Evolutionary conservation across 2,888 invertebrate genomes (phyloP).

Genomic region (Catonia carolina): DNA sequence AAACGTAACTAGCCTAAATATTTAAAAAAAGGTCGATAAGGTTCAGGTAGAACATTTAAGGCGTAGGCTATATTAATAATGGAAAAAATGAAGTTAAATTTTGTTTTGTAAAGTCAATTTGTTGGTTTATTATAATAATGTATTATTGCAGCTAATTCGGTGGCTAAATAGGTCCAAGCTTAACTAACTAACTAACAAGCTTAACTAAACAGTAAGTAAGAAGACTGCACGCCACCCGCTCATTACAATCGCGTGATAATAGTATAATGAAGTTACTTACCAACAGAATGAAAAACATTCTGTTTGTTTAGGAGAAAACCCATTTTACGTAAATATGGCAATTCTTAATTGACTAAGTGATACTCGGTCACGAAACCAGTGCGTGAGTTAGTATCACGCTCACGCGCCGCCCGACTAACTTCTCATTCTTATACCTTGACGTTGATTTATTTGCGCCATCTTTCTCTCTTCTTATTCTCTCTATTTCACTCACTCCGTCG

Average conservation of each 20-base stretch:
- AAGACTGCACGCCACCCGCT: conserved; percentile 16
- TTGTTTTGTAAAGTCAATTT: too few species aligned
- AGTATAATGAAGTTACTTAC: conserved; percentile 27
- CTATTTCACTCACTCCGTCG: background rate
- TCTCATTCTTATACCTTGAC: conserved; percentile 1
- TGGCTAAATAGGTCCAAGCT: too few species aligned
- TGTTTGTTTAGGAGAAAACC: conserved; percentile 11
- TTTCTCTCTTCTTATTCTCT: background rate
- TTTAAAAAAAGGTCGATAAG: too few species aligned
- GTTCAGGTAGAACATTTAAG: too few species aligned
- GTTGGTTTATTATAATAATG: too few species aligned
- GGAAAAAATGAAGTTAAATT: too few species aligned
- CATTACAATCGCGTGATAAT: conserved; percentile 22
- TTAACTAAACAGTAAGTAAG: too few species aligned
- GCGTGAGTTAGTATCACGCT: conserved; percentile 3
- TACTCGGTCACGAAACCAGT: conserved; percentile 6
- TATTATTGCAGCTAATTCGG: too few species aligned
- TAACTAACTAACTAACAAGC: too few species aligned
- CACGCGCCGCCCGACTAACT: background rate
- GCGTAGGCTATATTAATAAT: too few species aligned
- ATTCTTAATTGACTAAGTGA: conserved; percentile 13
- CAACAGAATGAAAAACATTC: conserved; percentile 12
- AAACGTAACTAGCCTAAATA: too few species aligned
- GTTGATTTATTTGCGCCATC: conserved; percentile 6
- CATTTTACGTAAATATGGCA: conserved; percentile 7